phyloP scores from a whole-genome alignment of 2,113 vertebrate genomes.

The Parus major region DNA sequence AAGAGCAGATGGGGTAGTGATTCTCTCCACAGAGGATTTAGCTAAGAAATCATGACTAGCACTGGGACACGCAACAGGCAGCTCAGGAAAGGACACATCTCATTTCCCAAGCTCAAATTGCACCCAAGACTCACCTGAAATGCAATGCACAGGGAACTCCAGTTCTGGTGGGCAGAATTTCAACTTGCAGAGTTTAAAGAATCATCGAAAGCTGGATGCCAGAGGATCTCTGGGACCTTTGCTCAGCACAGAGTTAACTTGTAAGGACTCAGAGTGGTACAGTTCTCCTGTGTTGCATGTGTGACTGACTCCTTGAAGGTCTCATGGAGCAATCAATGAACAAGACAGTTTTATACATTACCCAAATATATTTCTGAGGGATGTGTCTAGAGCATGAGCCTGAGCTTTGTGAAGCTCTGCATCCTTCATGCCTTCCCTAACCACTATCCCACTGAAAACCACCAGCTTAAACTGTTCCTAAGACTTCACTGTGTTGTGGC shows the following conservation, averaged over 20 bases:
- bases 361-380: background rate
- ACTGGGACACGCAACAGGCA: background rate
- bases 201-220: background rate
- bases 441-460: background rate
- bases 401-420: background rate
- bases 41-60: background rate
- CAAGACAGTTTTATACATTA: background rate
- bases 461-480: background rate
- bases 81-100: background rate
- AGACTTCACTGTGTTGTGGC: background rate
- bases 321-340: background rate
- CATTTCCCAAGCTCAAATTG: background rate
- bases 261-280: background rate
- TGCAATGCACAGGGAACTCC: rapidly evolving
- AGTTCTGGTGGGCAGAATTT: background rate
- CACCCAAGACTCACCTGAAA: background rate
- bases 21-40: background rate
- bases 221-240: background rate
- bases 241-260: rapidly evolving
- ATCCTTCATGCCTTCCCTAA: background rate
- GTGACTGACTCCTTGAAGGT: too few species aligned
- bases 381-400: background rate
- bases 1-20: background rate
- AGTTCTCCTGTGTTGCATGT: rapidly evolving
- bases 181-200: background rate